phyloP scores from a whole-genome alignment of 2,797 vertebrate genomes.

The Lycodopsis pacificus region DNA sequence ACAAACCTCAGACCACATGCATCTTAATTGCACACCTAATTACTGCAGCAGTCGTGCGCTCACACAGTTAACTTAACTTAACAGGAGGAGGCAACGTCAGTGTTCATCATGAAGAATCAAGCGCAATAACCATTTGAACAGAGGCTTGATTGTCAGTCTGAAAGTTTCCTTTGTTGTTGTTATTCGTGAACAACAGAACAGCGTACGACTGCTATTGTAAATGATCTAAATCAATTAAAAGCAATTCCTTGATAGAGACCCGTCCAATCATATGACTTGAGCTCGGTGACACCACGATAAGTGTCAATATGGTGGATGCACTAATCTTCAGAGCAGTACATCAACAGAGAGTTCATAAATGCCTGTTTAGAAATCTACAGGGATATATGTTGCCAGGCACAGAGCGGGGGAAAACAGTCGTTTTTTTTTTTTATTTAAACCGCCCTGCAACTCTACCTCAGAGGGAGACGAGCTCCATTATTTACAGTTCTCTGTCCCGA shows the following conservation, averaged over 20 bases:
- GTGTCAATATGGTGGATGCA: constrained; percentile 56
- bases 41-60: constrained; percentile 57
- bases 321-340: constrained; percentile 65
- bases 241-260: background rate
- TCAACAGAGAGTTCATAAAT: constrained; percentile 72
- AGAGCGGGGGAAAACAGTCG: constrained; percentile 50
- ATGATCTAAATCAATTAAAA: constrained; percentile 5
- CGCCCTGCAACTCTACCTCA: constrained; percentile 60
- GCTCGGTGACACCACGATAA: constrained; percentile 26
- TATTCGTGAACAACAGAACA: constrained; percentile 22
- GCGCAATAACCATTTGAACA: constrained; percentile 56
- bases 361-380: constrained; percentile 71
- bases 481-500: constrained; percentile 81
- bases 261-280: constrained; percentile 28
- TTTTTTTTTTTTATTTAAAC: constrained; percentile 43
- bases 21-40: constrained; percentile 73
- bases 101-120: constrained; percentile 68
- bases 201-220: background rate
- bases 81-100: constrained; percentile 44
- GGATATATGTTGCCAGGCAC: constrained; percentile 56
- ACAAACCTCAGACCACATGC: constrained; percentile 70
- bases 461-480: constrained; percentile 72
- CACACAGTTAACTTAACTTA: constrained; percentile 51
- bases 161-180: constrained; percentile 10
- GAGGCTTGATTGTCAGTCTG: constrained; percentile 38